Evolutionary conservation across 2,113 vertebrate species (phyloP), one percentile per base, ranked within the genome.

Genomic region (Plectropomus leopardus): DNA sequence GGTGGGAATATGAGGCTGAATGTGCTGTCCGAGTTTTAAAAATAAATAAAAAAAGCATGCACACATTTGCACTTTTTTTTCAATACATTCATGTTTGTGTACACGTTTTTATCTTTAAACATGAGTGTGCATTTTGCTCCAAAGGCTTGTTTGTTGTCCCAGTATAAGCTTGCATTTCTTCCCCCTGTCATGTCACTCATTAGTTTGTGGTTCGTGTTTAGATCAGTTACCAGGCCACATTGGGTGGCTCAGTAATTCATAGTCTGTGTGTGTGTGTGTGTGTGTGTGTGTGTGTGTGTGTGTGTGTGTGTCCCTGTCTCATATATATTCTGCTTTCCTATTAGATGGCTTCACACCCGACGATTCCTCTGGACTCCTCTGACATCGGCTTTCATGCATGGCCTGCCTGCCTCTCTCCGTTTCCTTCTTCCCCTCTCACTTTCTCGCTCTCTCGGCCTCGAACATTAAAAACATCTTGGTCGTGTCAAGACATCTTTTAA

Each of bases 341-440:
- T 93, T 94, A 90, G 94, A 92, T 80, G 71, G 90, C 91, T 95
- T 95, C 94, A 90, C 93, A 91, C 93, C 85, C 64, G 16, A 19
- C 84, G 70, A 82, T 89, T 90, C 71, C 71, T 85, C 74, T 71
- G 85, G 87, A 88, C 92, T 86, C 88, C 83, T 65, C 93, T 93
- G 94, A 95, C 94, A 93, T 94, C 89, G 66, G 68, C 94, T 95
- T 89, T 95, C 95, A 93, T 94, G 92, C 94, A 86, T 90, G 93
- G 94, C 90, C 94, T 95, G 83, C 86, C 63, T 67, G 68, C 66
- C 65, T 68, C 80, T 83, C 80, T 66, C 66, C 47, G 61, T 86
- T 63, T 72, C 64, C 58, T 72, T 70, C 76, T 83, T 57, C 70
- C 63, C 36, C 60, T 70, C 73, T 44, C 65, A 70, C 60, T 55